A percentile compares a stretch with the other conserved stretches of the same genome.
These are phyloP conservation scores for Hydraecia micacea DNA, from an alignment of 2,888 invertebrate species.

Conservation along the genomic window DNA sequence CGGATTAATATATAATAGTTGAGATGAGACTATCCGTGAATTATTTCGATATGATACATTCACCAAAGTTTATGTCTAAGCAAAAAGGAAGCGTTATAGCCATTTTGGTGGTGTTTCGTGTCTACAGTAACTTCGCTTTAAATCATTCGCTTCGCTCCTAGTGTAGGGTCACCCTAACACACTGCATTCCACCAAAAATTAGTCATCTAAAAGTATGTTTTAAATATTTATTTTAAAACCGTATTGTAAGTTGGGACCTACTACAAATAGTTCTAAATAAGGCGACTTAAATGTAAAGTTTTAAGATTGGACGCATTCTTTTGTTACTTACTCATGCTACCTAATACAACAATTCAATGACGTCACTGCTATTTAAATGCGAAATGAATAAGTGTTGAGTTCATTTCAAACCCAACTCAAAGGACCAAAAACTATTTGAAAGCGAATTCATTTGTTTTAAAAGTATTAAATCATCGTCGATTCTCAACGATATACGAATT, in stretches of 20 bases:
- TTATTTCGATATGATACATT: background rate
- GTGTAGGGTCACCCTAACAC: background rate
- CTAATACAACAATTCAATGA: background rate
- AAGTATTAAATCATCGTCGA: too few relatives aligned
- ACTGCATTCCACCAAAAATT: slow-evolving; percentile 45
- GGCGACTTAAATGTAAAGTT: slow-evolving; percentile 15
- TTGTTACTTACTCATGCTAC: slow-evolving; percentile 18
- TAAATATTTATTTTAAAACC: slow-evolving; percentile 42
- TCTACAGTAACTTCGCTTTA: background rate
- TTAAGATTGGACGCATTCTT: slow-evolving; percentile 41
- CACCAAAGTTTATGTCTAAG: background rate
- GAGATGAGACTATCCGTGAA: too few relatives aligned
- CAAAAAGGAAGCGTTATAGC: rapidly evolving
- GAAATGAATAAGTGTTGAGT: background rate
- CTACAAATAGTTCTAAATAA: slow-evolving; percentile 30
- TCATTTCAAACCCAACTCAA: background rate
- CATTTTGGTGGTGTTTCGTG: background rate
- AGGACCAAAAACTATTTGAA: background rate
- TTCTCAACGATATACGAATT: background rate
- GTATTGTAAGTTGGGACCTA: slow-evolving; percentile 18
- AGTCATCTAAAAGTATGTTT: slow-evolving; percentile 59
- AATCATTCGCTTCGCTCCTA: slow-evolving; percentile 1
- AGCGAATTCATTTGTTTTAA: background rate
- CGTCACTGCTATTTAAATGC: background rate
- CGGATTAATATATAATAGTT: too few relatives aligned